Evolutionary conservation across 2,797 vertebrate genomes (phyloP).

Genomic region (Gorsachius magnificus): DNA sequence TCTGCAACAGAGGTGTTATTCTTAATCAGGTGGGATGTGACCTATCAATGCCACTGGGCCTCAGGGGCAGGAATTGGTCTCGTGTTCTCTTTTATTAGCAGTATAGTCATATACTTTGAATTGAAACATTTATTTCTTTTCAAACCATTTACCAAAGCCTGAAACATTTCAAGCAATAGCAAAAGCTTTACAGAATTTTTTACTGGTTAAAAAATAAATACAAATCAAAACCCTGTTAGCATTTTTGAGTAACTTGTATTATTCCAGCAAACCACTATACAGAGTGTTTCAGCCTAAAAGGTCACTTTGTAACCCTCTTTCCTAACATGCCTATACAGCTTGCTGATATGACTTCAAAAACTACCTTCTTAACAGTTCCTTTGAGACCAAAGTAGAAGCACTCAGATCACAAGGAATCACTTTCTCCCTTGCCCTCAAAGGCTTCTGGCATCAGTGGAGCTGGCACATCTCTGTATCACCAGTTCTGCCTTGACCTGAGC

Average conservation of each 20-base stretch:
- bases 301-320: not conserved
- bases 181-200: not conserved
- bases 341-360: not conserved
- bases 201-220: not conserved
- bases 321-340: not conserved
- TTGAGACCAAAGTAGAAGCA: not conserved
- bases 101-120: not conserved
- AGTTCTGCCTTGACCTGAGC: not conserved
- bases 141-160: not conserved
- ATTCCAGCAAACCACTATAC: not conserved
- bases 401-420: not conserved
- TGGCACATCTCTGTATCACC: fast-evolving
- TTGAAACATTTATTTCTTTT: not conserved
- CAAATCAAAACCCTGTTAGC: not conserved
- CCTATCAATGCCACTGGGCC: not conserved
- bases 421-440: not conserved
- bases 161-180: not conserved
- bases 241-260: not conserved
- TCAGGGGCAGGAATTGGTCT: not conserved
- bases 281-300: not conserved
- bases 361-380: not conserved
- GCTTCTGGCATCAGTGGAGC: not conserved
- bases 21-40: not conserved
- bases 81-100: not conserved
- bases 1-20: not conserved